A percentile compares a stretch with the other conserved stretches of the same genome.
These are phyloP conservation scores for Microctenopoma steveboyesi DNA, from an alignment of 2,797 vertebrate genomes.

Conservation along the genomic window DNA sequence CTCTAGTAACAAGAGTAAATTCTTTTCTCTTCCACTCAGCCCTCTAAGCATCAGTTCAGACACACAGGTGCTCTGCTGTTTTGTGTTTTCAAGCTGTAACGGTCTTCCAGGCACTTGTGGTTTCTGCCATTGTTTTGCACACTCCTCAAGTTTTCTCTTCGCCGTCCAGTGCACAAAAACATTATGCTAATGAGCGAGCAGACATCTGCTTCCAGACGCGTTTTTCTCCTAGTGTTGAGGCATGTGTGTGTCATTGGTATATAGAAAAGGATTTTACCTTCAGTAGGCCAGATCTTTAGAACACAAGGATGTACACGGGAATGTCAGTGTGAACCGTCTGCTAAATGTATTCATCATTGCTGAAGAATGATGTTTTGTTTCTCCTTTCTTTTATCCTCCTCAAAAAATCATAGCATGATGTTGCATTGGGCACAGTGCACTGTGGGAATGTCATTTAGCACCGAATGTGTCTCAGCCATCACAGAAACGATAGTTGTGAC, in stretches of 20 bases:
- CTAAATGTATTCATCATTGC: conserved; percentile 31
- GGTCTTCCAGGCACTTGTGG: conserved; percentile 83
- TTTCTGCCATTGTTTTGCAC: conserved; percentile 82
- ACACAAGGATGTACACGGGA: neutral
- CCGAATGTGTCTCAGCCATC: conserved; percentile 27
- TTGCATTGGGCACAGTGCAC: conserved; percentile 34
- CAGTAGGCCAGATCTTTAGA: conserved; percentile 46
- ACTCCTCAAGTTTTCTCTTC: conserved; percentile 69
- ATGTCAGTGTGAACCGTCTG: conserved; percentile 12
- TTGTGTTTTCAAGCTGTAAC: conserved; percentile 80
- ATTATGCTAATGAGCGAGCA: conserved; percentile 78
- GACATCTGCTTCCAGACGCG: conserved; percentile 79
- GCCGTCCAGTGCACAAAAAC: conserved; percentile 76
- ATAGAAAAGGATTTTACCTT: conserved; percentile 39
- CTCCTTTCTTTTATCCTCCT: conserved; percentile 20
- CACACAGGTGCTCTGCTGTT: conserved; percentile 83
- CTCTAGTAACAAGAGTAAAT: conserved; percentile 55
- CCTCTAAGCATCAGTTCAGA: conserved; percentile 72
- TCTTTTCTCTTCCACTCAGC: conserved; percentile 64
- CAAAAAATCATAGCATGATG: conserved; percentile 37
- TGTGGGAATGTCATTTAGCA: conserved; percentile 43
- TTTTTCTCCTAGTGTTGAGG: conserved; percentile 53
- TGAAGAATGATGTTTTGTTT: conserved; percentile 31
- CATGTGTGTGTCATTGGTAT: conserved; percentile 50
- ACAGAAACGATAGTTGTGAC: conserved; percentile 20